Base-by-base conservation (phyloP, 1,140 invertebrate genomes). In the Solenopsis invicta region DNA sequence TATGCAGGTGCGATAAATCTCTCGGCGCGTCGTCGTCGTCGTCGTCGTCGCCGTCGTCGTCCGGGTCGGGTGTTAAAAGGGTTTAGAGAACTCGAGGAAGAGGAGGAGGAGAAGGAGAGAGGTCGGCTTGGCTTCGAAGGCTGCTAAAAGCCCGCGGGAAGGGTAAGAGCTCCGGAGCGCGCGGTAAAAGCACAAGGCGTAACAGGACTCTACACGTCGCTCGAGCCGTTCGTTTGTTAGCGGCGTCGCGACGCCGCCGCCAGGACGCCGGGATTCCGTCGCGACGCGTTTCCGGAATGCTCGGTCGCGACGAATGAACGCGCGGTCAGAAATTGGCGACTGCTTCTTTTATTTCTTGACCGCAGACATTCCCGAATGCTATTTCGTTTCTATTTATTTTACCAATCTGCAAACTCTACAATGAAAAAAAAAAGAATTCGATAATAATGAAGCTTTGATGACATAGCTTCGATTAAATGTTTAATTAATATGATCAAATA, bases 251-350 rank as follows among this genome's bases (percentile, higher is more conserved):
- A 91, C 92, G 88, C 77, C 87, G 75, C 76, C 80, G 87, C n/a
- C 88, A 5, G 37, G 91, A 93, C 92, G 93, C 82, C 90, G 85
- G 81, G 90, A 88, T 91, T 89, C 88, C 88, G 93, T 93, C 92
- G 93, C 91, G 93, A 93, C 92, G 90, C 78, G 87, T 86, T 93
- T 93, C 89, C 91, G 91, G 90, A 88, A 91, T 88, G 61, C 62
- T 8, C n/a, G n/a, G 13, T 21, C 13, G 21, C 74, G 18, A 45
- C 16, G 41, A 29, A 24, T 12, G 18, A 45, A 48, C 16, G 54
- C 16, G 24, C 9, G 21, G 10, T 34, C 41, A 16, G 13, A 41
- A 45, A 66, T 75, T 72, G 9, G 1, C 24, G 24, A 45, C 64
- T 12, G 52, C 10, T 34, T 37, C n/a, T 62, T 56, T 29, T 29